A percentile compares a stretch with the other conserved stretches of the same genome.
phyloP scores from a whole-genome alignment of 2,888 invertebrate species.

The Anagyrus pseudococci region DNA sequence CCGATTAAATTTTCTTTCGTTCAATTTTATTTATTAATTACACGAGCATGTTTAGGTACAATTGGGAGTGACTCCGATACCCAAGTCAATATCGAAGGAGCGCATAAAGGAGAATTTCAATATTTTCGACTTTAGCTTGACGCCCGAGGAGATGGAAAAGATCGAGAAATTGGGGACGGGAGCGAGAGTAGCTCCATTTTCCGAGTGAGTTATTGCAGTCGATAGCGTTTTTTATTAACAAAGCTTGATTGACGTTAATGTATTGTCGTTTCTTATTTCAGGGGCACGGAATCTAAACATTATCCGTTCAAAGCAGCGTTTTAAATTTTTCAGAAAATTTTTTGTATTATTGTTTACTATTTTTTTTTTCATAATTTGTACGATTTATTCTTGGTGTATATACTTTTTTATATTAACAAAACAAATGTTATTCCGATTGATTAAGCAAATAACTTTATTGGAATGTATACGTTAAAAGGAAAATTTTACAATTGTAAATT shows the following conservation, averaged over 20 bases:
- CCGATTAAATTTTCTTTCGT: neutral
- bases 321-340: neutral
- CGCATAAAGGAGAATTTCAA: slow-evolving; percentile 70
- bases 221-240: neutral
- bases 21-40: too few species aligned
- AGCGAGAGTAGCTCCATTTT: slow-evolving; percentile 70
- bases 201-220: slow-evolving; percentile 63
- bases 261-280: slow-evolving; percentile 41
- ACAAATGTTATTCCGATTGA: too few species aligned
- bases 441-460: too few species aligned
- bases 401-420: too few species aligned
- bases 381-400: too few species aligned
- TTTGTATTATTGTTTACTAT: neutral
- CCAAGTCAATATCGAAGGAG: slow-evolving; percentile 70
- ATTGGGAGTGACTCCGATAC: slow-evolving; percentile 66
- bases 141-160: slow-evolving; percentile 63
- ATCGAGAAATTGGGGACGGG: slow-evolving; percentile 66
- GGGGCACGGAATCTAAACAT: slow-evolving; percentile 46
- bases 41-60: slow-evolving; percentile 45
- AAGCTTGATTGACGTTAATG: neutral
- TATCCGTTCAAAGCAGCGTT: slow-evolving; percentile 45
- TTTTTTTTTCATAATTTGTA: too few species aligned
- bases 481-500: too few species aligned
- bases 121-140: slow-evolving; percentile 70
- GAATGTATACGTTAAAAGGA: too few species aligned